These are phyloP conservation scores for Hormiphora californensis DNA, from an alignment of 37 sponge, comb jelly and placozoan species.

Conservation along the genomic window DNA sequence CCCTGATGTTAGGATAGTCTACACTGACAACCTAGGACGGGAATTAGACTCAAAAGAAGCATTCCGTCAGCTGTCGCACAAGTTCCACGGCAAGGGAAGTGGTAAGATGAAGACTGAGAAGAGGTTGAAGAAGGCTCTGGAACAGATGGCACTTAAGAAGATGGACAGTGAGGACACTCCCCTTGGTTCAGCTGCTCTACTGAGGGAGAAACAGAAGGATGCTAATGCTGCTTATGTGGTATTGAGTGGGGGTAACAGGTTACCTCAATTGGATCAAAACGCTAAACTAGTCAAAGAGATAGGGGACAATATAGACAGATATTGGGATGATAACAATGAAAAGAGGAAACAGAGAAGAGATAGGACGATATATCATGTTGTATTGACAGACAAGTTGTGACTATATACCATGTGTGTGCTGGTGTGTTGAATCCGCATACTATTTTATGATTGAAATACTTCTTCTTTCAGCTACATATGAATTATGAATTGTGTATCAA, in stretches of 20 bases:
- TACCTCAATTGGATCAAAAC: no score
- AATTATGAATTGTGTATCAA: no score
- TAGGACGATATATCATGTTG: no score
- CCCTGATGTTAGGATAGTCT: constrained; percentile 79
- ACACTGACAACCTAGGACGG: constrained; percentile 81
- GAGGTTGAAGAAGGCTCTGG: constrained; percentile 74
- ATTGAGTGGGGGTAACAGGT: constrained; percentile 69
- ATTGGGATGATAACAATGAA: no score
- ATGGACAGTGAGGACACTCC: constrained; percentile 86
- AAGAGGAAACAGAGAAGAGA: no score
- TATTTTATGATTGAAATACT: no score
- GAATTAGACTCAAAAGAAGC: constrained; percentile 81
- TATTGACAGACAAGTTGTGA: no score
- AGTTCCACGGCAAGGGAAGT: constrained; percentile 92
- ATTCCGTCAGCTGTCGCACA: constrained; percentile 89
- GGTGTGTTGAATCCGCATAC: no score
- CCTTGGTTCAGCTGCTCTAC: constrained; percentile 74
- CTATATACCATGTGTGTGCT: no score
- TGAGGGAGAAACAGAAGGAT: constrained; percentile 71
- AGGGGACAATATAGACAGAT: no score
- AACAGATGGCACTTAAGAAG: constrained; percentile 74
- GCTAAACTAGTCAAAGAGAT: no score
- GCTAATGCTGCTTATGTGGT: constrained; percentile 78
- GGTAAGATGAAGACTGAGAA: constrained; percentile 91
- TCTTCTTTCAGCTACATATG: no score